Base-by-base conservation (phyloP, 2,797 vertebrate species). In the Sebastes nivosus region DNA sequence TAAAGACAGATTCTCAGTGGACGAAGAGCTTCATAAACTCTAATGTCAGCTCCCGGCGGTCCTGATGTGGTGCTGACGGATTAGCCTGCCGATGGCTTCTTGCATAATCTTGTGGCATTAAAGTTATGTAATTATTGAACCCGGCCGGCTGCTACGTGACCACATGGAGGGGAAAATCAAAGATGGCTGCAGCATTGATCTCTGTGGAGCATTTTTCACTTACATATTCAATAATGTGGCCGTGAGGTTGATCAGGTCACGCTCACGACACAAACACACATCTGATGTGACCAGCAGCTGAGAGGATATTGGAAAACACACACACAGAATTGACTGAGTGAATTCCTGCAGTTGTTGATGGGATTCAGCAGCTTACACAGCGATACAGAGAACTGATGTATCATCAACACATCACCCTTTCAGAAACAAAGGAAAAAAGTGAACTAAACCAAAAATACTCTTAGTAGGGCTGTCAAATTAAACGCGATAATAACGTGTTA, bases 81-180 rank as follows among this genome's bases (percentile, higher is more conserved):
- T 93, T 87, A 91, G 75, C 79, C 87, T 30, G 66, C 79, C n/a
- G 32, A 78, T 80, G 90, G 83, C 88, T 52, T 83, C 89, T 91
- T 91, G 91, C 90, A 81, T 94, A 90, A 94, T 89, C 77, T 79
- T 1, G 34, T 82, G 81, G 68, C 85, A 68, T 87, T 90, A 85
- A 67, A 75, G 71, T 93, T 92, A 87, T 85, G 82, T 91, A 88
- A 95, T 89, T 90, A 95, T 94, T 69, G 87, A 94, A 74, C 85
- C 59, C 25, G 22, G 46, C 74, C 83, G 54, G 70, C 3, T 80
- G 82, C 65, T 73, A 34, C 38, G 67, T 55, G 61, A 60, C 58
- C 69, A 85, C 52, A 25, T 74, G 52, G 64, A 77, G 80, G 80
- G 85, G 36, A 79, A 87, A 90, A 92, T 95, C 93, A 86, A 93